Evolutionary conservation across 2,113 vertebrate genomes (phyloP), one percentile per base, ranked within the genome.

Genomic region (Lipophrys pholis): DNA sequence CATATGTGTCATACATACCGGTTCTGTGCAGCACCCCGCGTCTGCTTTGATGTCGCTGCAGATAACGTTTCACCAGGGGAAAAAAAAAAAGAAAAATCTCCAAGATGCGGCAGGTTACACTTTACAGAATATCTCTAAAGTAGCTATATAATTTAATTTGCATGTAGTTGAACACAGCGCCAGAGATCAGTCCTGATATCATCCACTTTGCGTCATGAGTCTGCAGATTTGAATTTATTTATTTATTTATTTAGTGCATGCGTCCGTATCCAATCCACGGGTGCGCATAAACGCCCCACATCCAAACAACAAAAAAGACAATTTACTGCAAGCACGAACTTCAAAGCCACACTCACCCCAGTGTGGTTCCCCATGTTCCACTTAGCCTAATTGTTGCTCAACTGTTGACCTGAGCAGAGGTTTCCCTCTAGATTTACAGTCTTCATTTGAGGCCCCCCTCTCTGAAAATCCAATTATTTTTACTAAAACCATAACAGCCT

Each of bases 21-120:
- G n/a, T 54, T 53, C 67, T 82, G 70, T 68, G 63, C 15, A 73
- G 17, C 83, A 42, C 80, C 83, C 67, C 21, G 35, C 14, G 5
- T 21, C 49, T 39, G 54, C 87, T 92, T 91, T 93, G 81, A 92
- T 86, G 80, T 88, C n/a, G 17, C 66, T 46, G 16, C 39, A 68
- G 57, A 82, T 76, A 81, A 50, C 12, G 16, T 68, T 58, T 72
- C 65, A 60, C 1, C 30, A 39, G 8, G 2, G n/a, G n/a, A n/a
- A n/a, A n/a, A n/a, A 30, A 30, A 30, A 30, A 30, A 30, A 30
- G 4, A 30, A 30, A 30, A 30, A 30, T 30, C 21, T 30, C 21
- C 21, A 30, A 30, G 4, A 30, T 30, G 21, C 21, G 21, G 21
- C 21, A 30, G 21, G 21, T 30, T 30, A 30, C 21, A 30, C 21